Base-by-base conservation (phyloP, 2,888 invertebrate genomes). In the Cerceris rybyensis region DNA sequence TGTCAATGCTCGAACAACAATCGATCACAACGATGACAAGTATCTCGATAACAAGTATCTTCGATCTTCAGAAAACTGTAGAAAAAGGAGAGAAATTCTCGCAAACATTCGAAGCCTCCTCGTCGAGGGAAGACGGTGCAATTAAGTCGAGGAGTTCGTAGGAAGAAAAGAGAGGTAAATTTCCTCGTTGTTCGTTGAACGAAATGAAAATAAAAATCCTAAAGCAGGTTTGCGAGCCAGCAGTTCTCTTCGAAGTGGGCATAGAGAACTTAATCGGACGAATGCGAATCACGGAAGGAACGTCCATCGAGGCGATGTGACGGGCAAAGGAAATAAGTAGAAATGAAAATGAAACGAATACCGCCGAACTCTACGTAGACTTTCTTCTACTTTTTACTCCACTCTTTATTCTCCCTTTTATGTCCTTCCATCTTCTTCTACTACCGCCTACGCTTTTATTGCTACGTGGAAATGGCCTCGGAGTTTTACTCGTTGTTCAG, bases 221-320 rank as follows among this genome's bases (percentile, higher is more conserved):
- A 72, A 63, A 2, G 57, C 39, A 39, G 11, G 42, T 7, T 8
- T 8, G 13, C 9, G 5, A 46, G 66, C 16, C 17, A 60, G 49
- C 50, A 50, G 70, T 69, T 66, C 58, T 16, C 49, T 64, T 64
- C 64, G 61, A 57, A 58, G 69, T 74, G 73, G 77, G 66, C 60
- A 75, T 69, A 80, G 65, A 72, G 74, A 28, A 28, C 80, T 86
- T 86, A 86, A 82, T 85, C 85, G 81, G 67, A 60, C 75, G 71
- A 80, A 64, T 65, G 63, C 61, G 81, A 78, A 83, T 78, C 73
- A 71, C 66, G 66, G 39, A 55, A 13, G 39, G 59, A 58, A 67
- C 60, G 65, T 69, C 55, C 63, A 16, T 13, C 67, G 50, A 39
- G 46, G 60, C 59, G 41, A 66, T 57, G 57, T 14, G 66, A 68